phyloP scores from a whole-genome alignment of 2,113 vertebrate genomes.

The Catharus minimus region DNA sequence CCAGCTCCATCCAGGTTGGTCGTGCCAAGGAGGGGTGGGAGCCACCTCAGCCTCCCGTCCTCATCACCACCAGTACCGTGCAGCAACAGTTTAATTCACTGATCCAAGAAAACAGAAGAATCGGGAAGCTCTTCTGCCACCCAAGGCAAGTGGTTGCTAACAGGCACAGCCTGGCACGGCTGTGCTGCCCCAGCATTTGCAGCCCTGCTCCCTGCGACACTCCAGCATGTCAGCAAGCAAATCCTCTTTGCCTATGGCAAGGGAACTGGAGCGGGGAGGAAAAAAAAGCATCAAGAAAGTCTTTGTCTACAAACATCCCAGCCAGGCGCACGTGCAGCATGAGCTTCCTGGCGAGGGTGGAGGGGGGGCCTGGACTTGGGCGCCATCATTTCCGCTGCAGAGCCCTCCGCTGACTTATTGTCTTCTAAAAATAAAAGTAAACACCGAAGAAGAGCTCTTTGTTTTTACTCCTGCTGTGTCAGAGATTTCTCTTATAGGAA shows the following conservation, averaged over 20 bases:
- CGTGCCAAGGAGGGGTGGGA: accelerated
- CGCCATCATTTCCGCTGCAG: slow-evolving; percentile 21
- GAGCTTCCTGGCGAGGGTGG: slow-evolving; percentile 5
- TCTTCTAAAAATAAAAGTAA: slow-evolving; percentile 50
- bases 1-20: neutral
- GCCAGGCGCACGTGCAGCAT: neutral
- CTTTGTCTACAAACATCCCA: slow-evolving; percentile 44
- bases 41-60: neutral
- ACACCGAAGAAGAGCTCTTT: slow-evolving; percentile 14
- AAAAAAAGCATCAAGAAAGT: slow-evolving; percentile 50
- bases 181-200: neutral
- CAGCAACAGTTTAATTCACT: neutral
- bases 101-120: neutral
- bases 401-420: neutral
- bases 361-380: neutral
- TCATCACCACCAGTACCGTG: neutral
- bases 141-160: neutral
- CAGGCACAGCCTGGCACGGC: neutral
- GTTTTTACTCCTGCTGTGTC: neutral
- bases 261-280: neutral
- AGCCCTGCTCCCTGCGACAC: neutral
- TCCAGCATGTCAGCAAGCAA: neutral
- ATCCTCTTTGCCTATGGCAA: slow-evolving; percentile 37
- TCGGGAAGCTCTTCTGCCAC: accelerated
- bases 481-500: neutral